Base-by-base conservation (phyloP, 2,888 invertebrate genomes). In the Phyto melanocephala region DNA sequence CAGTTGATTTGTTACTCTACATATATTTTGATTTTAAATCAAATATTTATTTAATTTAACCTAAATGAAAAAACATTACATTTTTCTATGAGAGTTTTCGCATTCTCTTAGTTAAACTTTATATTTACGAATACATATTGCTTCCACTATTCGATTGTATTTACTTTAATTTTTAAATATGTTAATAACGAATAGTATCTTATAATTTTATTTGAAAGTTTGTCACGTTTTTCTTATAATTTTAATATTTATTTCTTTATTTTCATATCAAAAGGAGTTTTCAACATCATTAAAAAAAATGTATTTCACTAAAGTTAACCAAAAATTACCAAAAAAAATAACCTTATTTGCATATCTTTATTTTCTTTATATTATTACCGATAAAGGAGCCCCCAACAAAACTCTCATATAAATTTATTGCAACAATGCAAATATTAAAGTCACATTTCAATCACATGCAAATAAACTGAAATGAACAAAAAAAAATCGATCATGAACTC, bases 401-500 rank as follows among this genome's bases (percentile, higher is more conserved):
- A 77, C 42, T 62, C 82, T 47, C 79, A 76, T 76, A 79, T 79
- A 83, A 86, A 87, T 88, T 88, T 87, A 88, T 87, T 86, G 85
- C 87, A 80, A 84, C 86, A 87, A 86, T 86, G 87, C 87, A 85
- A 86, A 87, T 87, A 88, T 88, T 88, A 88, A 88, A 88, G 87
- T 88, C 88, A 88, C 88, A 88, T 88, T 88, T 88, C 88, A 88
- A 88, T 88, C 88, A 88, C 87, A 88, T 87, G 87, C 87, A 87
- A 87, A 87, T 86, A 84, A 85, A 83, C 65, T 28, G 6, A 28
- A 77, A 79, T 35, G 8, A 17, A 52, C 20, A 56, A 62, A 58
- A 72, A 67, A 54, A 3, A 45, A n/a, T n/a, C 50, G 15, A 67
- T 63, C 84, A 71, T 75, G 70, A 78, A 65, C 71, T 71, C 24